Base-by-base conservation (phyloP, 2,113 vertebrate species). In the Vicugna pacos region DNA sequence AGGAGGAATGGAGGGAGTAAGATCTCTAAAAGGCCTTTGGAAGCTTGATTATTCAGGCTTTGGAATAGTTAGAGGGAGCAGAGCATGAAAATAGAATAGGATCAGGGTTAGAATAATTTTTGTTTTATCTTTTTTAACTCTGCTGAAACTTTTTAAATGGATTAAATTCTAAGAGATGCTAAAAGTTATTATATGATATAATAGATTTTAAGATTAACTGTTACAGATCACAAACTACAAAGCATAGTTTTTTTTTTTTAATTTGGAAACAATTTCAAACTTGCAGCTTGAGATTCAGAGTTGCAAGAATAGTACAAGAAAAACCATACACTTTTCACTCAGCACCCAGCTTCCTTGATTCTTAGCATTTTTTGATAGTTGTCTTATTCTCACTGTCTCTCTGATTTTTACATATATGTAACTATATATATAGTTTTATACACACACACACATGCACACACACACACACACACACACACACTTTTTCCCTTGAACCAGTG, bases 351-450 rank as follows among this genome's bases (percentile, higher is more conserved):
- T 80, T 95, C 89, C 48, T 85, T 84, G 14, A 72, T 73, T 80
- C 19, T 94, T 94, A 72, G 17, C 48, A 77, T 93, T 96, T 94
- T 90, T 42, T 42, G 14, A n/a, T 94, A 62, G 92, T 89, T 89
- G 17, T n/a, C 22, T 94, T 94, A 56, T 62, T 96, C 38, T 72
- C 38, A 17, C 58, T 92, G 48, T 52, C 50, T 64, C 17, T 72
- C 13, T 86, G 26, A 80, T 62, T 42, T 42, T 42, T 42, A 52
- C 80, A 2, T 52, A 10, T 83, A 2, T 42, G 7, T 65, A 24
- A 32, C 1, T 22, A 8, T 73, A 48, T 22, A 10, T n/a, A 80
- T 30, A 50, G 32, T 6, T 64, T 48, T 28, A 48, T 35, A 30
- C 6, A 56, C 6, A 42, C 38, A 42, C 38, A 42, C 38, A 38